These are phyloP conservation scores for Microcebus griseorufus DNA, from an alignment of 2,113 vertebrate species.

Conservation along the genomic window DNA sequence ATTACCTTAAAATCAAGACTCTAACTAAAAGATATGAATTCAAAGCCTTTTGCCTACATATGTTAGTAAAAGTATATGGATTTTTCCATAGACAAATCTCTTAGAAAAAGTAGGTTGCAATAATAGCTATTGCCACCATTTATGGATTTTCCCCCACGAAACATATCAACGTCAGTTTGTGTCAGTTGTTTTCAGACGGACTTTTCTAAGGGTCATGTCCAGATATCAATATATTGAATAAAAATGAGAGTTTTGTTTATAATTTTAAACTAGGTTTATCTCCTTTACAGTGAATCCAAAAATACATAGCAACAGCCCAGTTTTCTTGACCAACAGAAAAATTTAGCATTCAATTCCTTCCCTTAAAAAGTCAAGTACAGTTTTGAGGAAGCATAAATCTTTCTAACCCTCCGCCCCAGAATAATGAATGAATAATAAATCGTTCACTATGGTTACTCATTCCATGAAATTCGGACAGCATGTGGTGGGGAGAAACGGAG, in stretches of 20 bases:
- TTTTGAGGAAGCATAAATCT: background rate
- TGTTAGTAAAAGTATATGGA: background rate
- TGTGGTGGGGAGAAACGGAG: accelerated
- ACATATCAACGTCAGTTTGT: background rate
- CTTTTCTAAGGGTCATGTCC: background rate
- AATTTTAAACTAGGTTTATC: background rate
- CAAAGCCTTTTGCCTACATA: background rate
- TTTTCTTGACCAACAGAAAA: background rate
- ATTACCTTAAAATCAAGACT: background rate
- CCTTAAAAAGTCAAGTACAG: background rate
- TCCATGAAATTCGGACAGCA: background rate
- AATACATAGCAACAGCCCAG: background rate
- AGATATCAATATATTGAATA: background rate
- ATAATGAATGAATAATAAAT: accelerated
- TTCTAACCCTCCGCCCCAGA: background rate
- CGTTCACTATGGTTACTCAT: background rate
- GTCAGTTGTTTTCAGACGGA: background rate
- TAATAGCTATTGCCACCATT: background rate
- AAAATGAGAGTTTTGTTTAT: background rate
- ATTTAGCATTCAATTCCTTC: background rate
- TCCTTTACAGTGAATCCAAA: background rate
- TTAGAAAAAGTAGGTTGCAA: background rate
- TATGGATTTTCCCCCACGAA: background rate
- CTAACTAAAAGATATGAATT: background rate
- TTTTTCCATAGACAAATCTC: background rate